A percentile compares a stretch with the other conserved stretches of the same genome.
These are phyloP conservation scores for Heterodera carotae DNA, from an alignment of 1,140 invertebrate genomes.

Conservation along the genomic window DNA sequence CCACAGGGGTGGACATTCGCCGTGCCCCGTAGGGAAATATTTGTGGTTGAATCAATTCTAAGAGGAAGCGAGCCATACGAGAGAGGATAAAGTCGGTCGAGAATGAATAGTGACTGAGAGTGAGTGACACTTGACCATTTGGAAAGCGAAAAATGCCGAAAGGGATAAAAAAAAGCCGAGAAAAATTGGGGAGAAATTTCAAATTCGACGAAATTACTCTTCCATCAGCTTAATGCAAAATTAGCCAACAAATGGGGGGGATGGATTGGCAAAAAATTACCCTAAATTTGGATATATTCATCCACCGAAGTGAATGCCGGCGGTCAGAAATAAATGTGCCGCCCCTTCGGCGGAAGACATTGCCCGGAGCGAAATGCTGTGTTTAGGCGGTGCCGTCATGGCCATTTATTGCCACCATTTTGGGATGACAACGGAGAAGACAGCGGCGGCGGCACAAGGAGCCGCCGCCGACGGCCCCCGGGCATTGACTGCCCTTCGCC, in stretches of 20 bases:
- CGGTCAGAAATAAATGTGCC: background rate
- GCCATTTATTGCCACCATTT: background rate
- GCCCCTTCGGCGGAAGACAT: background rate
- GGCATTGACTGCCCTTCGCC: slow-evolving; percentile 1
- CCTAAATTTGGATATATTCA: background rate
- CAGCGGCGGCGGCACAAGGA: too few relatives aligned
- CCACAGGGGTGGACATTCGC: background rate
- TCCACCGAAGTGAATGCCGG: background rate
- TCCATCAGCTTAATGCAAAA: too few relatives aligned
- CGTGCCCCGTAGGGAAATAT: background rate
- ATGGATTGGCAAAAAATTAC: too few relatives aligned
- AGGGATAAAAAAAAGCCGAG: background rate
- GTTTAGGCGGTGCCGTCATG: background rate
- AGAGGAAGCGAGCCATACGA: background rate
- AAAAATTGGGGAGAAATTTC: too few relatives aligned
- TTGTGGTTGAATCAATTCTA: background rate
- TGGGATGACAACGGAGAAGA: background rate
- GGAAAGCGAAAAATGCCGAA: background rate
- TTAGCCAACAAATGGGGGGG: too few relatives aligned
- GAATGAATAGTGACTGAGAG: background rate
- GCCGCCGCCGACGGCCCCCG: too few relatives aligned
- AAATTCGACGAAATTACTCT: too few relatives aligned
- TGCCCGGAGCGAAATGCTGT: slow-evolving; percentile 22
- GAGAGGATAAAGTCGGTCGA: background rate
- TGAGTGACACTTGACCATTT: too few relatives aligned